phyloP scores from a whole-genome alignment of 1,140 invertebrate species.

The Habropoda laboriosa region DNA sequence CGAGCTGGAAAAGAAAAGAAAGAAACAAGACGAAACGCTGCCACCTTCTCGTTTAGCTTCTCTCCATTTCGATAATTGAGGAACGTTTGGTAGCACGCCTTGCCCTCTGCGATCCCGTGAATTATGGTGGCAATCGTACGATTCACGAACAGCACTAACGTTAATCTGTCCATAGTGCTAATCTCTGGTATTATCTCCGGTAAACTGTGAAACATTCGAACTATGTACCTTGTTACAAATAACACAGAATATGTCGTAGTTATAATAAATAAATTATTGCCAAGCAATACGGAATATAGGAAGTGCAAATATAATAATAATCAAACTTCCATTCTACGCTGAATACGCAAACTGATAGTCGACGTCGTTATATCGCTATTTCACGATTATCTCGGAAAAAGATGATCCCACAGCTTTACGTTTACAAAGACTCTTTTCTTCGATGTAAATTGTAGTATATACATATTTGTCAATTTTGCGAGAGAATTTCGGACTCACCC shows the following conservation, averaged over 20 bases:
- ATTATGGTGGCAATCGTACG: conserved; percentile 15
- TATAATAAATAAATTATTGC: too few species aligned
- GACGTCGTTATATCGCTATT: neutral
- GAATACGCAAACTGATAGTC: too few species aligned
- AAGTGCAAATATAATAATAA: too few species aligned
- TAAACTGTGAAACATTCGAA: too few species aligned
- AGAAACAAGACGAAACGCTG: conserved; percentile 22
- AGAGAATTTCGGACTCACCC: neutral
- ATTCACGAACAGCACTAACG: neutral
- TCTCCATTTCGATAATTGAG: conserved; percentile 57
- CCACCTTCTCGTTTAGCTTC: conserved; percentile 45
- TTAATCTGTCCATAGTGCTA: conserved; percentile 9
- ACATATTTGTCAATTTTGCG: neutral
- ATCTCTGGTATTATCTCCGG: neutral
- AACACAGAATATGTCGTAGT: too few species aligned
- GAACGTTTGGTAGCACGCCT: conserved; percentile 16
- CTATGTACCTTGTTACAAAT: too few species aligned
- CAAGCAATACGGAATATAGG: too few species aligned
- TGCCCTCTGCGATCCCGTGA: neutral
- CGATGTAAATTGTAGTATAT: neutral
- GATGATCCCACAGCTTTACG: neutral
- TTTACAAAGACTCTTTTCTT: neutral
- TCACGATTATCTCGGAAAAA: neutral
- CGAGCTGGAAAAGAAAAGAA: conserved; percentile 11
- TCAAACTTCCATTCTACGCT: too few species aligned